Evolutionary conservation across 2,113 vertebrate genomes (phyloP).

Genomic region (Pangasianodon hypophthalmus): DNA sequence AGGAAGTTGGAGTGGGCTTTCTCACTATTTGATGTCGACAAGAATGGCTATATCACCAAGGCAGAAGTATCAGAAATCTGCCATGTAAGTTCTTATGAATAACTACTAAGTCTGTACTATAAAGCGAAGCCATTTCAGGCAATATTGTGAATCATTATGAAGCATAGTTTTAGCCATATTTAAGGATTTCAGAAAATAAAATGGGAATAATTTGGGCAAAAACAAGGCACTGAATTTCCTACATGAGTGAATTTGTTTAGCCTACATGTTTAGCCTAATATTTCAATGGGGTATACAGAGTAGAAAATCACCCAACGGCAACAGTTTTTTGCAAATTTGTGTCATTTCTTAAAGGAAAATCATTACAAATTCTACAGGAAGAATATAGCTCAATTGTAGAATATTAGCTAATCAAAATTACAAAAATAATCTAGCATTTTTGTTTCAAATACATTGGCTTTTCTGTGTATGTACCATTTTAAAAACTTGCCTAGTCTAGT

Average conservation of each 20-base stretch:
- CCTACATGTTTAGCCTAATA: not conserved
- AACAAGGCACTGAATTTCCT: not conserved
- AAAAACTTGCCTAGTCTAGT: not conserved
- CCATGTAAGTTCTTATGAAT: constrained; percentile 74
- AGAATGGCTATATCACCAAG: constrained; percentile 91
- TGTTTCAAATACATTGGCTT: not conserved
- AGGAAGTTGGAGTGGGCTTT: constrained; percentile 95
- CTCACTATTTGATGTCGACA: constrained; percentile 90
- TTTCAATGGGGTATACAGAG: not conserved
- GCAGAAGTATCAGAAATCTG: constrained; percentile 87
- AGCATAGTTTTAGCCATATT: not conserved
- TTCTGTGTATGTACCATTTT: not conserved
- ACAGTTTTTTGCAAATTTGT: not conserved
- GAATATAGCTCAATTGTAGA: not conserved
- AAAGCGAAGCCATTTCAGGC: not conserved
- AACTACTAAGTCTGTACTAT: not conserved
- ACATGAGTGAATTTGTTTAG: not conserved
- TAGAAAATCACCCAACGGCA: not conserved
- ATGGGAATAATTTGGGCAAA: not conserved
- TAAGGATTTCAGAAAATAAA: not conserved
- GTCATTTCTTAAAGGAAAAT: not conserved
- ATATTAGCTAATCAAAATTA: not conserved
- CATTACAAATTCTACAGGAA: not conserved
- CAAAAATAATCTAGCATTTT: too few relatives aligned
- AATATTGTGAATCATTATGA: not conserved